A percentile compares a stretch with the other conserved stretches of the same genome.
Conservation (phyloP, 2,113 vertebrate species). For the Anseranas semipalmata region DNA sequence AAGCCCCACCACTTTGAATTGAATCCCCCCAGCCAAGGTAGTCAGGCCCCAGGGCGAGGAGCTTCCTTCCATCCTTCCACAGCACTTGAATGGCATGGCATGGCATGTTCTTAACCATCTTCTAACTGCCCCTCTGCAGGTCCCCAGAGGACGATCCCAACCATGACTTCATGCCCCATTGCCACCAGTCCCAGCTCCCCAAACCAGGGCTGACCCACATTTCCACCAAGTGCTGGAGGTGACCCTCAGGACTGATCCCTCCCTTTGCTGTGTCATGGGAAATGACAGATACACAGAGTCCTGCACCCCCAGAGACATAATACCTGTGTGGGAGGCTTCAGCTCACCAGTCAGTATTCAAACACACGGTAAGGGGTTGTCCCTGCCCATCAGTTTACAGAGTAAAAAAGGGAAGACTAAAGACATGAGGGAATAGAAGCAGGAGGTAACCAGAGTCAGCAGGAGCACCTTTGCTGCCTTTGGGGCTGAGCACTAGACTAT, state of each 20-base stretch:
- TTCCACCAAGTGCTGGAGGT: not conserved
- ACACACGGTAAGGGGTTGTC: rapidly evolving
- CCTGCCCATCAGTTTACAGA: rapidly evolving
- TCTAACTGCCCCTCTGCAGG: not conserved
- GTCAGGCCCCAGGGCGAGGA: not conserved
- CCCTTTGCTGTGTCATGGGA: not conserved
- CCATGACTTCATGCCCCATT: not conserved
- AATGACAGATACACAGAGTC: not conserved
- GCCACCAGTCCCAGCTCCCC: rapidly evolving
- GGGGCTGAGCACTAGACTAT: not conserved
- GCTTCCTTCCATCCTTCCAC: not conserved
- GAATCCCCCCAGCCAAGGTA: rapidly evolving
- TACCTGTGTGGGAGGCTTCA: not conserved
- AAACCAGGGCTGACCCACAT: not conserved
- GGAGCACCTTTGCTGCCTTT: not conserved
- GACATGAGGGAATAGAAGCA: not conserved
- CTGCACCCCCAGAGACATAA: not conserved
- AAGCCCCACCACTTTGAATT: not conserved
- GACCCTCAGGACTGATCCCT: not conserved
- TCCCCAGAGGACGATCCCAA: not conserved
- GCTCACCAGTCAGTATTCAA: not conserved
- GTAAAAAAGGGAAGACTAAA: not conserved
- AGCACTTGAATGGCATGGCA: not conserved
- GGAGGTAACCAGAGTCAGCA: not conserved
- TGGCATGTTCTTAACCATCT: rapidly evolving